phyloP scores from a whole-genome alignment of 2,797 vertebrate species.

The Heteromormyrus szaboi region DNA sequence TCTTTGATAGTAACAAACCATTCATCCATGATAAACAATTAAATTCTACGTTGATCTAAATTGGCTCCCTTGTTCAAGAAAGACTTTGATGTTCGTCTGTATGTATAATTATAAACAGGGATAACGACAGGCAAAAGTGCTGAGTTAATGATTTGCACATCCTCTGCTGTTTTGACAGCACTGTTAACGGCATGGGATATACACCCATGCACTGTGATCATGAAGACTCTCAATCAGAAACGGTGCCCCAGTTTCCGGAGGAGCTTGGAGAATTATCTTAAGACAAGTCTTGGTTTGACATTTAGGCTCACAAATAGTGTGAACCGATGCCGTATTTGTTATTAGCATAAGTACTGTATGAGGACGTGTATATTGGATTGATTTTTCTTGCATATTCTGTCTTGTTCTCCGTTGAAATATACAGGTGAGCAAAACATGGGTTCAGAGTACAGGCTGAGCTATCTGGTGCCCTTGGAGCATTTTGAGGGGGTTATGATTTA shows the following conservation, averaged over 20 bases:
- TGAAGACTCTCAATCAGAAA: background rate
- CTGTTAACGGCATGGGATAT: background rate
- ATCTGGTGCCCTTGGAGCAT: background rate
- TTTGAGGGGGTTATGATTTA: background rate
- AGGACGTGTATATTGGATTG: background rate
- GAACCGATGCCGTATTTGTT: background rate
- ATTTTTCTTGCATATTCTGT: background rate
- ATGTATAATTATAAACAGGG: background rate
- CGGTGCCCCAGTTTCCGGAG: background rate
- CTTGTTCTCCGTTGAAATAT: background rate
- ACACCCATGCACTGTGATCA: background rate
- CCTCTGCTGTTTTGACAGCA: background rate
- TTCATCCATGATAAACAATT: background rate
- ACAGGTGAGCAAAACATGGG: background rate
- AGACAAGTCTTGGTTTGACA: background rate
- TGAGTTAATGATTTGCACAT: background rate
- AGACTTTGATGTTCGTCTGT: background rate
- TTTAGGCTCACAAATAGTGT: background rate
- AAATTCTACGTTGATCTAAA: conserved; percentile 11
- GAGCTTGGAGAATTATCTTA: background rate
- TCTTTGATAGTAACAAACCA: conserved; percentile 8
- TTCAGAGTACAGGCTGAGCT: background rate
- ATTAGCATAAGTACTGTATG: background rate
- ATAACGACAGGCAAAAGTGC: background rate
- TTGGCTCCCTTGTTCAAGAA: background rate